These are phyloP conservation scores for Tragopan temminckii DNA, from an alignment of 2,797 vertebrate species.

Conservation along the genomic window DNA sequence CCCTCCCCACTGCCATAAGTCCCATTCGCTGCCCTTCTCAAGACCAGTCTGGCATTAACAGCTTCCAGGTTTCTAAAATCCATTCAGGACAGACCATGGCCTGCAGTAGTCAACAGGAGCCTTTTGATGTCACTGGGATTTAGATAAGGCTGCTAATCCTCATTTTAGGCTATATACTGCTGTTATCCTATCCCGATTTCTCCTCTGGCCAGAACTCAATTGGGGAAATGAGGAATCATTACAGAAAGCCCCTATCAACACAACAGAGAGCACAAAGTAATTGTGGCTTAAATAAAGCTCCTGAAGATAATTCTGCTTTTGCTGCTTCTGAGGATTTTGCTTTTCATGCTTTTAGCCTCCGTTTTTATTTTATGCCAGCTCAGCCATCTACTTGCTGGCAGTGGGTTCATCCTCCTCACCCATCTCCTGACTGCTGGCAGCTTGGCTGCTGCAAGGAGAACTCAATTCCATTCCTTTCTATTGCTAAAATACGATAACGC, in stretches of 20 bases:
- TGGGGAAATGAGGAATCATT: neutral
- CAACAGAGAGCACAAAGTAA: neutral
- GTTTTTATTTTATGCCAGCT: neutral
- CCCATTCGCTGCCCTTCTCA: neutral
- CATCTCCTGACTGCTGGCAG: neutral
- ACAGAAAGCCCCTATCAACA: neutral
- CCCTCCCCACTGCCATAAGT: neutral
- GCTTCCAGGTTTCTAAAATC: conserved; percentile 6
- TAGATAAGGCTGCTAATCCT: neutral
- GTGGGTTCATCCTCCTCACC: neutral
- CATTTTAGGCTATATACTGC: neutral
- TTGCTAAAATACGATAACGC: neutral
- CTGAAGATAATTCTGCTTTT: neutral
- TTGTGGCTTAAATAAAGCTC: neutral
- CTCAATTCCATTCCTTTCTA: neutral
- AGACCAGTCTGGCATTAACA: neutral
- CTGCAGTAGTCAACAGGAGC: neutral
- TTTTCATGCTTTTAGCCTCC: neutral
- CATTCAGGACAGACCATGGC: neutral
- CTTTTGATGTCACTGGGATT: conserved; percentile 13
- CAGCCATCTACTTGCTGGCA: neutral
- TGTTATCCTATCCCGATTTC: neutral
- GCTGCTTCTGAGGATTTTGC: neutral
- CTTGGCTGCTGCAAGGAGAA: neutral
- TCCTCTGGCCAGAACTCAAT: neutral